phyloP scores from a whole-genome alignment of 2,888 invertebrate genomes.

The Pheosia tremula region DNA sequence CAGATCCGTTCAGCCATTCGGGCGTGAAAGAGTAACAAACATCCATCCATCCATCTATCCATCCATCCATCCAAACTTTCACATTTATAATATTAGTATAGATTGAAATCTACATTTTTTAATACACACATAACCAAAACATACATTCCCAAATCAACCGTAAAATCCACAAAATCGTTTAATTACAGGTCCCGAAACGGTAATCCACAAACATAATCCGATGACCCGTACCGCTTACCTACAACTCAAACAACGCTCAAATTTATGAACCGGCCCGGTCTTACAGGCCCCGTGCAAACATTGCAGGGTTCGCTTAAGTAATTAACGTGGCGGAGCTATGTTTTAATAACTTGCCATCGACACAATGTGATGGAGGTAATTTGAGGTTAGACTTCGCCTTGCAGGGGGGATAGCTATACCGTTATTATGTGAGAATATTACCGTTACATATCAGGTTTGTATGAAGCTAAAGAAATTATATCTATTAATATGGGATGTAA shows the following conservation, averaged over 20 bases:
- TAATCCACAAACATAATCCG: constrained; percentile 49
- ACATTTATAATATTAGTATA: too few species aligned
- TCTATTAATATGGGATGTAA: too few species aligned
- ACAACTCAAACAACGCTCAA: constrained; percentile 68
- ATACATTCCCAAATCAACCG: constrained; percentile 24
- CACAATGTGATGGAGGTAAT: constrained; percentile 28
- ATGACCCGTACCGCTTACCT: constrained; percentile 53
- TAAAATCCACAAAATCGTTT: constrained; percentile 34
- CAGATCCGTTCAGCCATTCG: too few species aligned
- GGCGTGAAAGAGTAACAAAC: too few species aligned
- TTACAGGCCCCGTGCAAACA: constrained; percentile 63
- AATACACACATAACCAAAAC: neutral
- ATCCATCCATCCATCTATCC: too few species aligned
- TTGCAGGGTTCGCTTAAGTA: constrained; percentile 65
- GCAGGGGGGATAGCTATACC: constrained; percentile 5
- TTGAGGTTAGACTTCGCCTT: constrained; percentile 12
- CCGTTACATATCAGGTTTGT: neutral
- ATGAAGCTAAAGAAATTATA: too few species aligned
- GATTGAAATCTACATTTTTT: neutral
- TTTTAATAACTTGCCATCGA: constrained; percentile 65
- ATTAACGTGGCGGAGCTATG: constrained; percentile 68
- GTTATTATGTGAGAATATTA: neutral
- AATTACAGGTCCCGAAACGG: constrained; percentile 44
- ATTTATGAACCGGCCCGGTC: constrained; percentile 67
- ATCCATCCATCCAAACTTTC: too few species aligned